A percentile compares a stretch with the other conserved stretches of the same genome.
Evolutionary conservation across 2,797 vertebrate genomes (phyloP).

Genomic region (Lacerta viridis): DNA sequence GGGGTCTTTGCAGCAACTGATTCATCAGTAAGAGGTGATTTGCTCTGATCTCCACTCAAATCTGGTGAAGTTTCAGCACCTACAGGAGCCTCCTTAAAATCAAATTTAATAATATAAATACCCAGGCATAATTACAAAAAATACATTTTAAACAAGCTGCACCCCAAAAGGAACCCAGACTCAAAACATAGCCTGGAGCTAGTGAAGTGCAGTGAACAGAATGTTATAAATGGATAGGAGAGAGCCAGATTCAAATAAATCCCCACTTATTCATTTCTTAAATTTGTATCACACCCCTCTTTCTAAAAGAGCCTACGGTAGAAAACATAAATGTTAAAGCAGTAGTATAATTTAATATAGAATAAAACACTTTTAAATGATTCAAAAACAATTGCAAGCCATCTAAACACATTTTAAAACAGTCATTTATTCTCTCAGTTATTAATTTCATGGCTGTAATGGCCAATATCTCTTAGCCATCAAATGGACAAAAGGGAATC

Average conservation of each 20-base stretch:
- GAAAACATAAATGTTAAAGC: too few relatives aligned
- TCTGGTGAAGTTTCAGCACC: constrained; percentile 62
- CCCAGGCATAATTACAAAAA: not conserved
- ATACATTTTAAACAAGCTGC: too few relatives aligned
- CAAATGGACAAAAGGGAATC: too few relatives aligned
- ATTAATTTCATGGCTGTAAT: too few relatives aligned
- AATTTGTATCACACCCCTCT: not conserved
- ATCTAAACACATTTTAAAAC: too few relatives aligned
- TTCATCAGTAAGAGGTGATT: constrained; percentile 52
- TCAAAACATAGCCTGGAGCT: not conserved
- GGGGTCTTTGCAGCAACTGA: constrained; percentile 4
- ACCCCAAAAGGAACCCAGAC: not conserved
- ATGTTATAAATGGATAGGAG: not conserved
- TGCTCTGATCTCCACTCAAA: constrained; percentile 49
- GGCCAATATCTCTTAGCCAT: too few relatives aligned
- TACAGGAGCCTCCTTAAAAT: constrained; percentile 70
- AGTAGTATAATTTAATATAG: too few relatives aligned
- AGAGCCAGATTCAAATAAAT: not conserved
- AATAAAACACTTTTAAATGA: too few relatives aligned
- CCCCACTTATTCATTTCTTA: not conserved
- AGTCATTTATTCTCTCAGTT: too few relatives aligned
- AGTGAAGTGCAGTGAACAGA: not conserved
- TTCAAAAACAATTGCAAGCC: too few relatives aligned
- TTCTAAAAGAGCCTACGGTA: too few relatives aligned
- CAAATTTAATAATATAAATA: constrained; percentile 11